These are phyloP conservation scores for Cantharis flavilabris DNA, from an alignment of 2,888 invertebrate genomes.

Conservation along the genomic window DNA sequence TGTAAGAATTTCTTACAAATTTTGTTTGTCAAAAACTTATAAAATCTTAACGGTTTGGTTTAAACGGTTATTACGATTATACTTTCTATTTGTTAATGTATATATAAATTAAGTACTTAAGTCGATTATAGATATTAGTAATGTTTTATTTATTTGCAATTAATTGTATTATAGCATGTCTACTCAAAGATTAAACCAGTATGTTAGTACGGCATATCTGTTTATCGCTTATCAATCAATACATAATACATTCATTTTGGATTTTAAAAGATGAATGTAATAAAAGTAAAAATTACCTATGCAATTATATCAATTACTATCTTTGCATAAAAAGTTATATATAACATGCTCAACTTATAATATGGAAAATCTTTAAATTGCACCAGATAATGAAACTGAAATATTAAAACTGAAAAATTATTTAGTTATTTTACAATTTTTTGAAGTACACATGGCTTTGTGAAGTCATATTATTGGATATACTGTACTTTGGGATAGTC, in stretches of 20 bases:
- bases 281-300: neutral
- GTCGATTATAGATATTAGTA: neutral
- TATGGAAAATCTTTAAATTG: neutral
- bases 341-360: neutral
- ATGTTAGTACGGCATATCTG: neutral
- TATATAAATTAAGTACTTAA: neutral
- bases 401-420: conserved; percentile 8
- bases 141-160: neutral
- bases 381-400: neutral
- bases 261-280: neutral
- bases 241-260: neutral
- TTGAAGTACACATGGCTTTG: conserved; percentile 14
- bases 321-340: no score
- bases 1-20: no score
- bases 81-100: neutral
- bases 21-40: no score
- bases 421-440: conserved; percentile 18
- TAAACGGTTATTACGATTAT: no score
- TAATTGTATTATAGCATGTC: neutral
- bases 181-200: neutral
- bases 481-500: conserved; percentile 10
- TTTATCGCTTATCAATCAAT: neutral
- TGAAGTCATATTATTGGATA: conserved; percentile 21
- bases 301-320: neutral
- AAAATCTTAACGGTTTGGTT: neutral